These are phyloP conservation scores for Reticulitermes lucifugus DNA, from an alignment of 2,888 invertebrate species.

Conservation along the genomic window DNA sequence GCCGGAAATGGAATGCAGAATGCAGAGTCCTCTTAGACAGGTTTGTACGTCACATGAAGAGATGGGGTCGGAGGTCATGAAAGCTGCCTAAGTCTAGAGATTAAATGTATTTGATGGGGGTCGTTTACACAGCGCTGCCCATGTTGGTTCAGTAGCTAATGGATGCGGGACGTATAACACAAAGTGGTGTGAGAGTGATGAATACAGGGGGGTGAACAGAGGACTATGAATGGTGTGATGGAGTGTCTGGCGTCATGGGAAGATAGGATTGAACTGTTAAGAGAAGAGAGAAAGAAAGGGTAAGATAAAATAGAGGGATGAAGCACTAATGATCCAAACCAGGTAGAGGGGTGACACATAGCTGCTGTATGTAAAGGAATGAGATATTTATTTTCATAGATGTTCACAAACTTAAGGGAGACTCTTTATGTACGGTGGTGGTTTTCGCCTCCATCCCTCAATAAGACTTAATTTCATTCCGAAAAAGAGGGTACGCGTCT, in stretches of 20 bases:
- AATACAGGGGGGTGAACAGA: background rate
- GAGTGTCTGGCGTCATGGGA: conserved; percentile 4
- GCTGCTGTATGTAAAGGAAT: background rate
- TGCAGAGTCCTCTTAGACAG: background rate
- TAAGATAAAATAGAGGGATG: background rate
- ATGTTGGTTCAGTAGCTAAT: background rate
- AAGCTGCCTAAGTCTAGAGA: conserved; percentile 35
- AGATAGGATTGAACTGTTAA: conserved; percentile 13
- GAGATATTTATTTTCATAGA: background rate
- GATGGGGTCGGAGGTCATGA: background rate
- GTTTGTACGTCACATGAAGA: background rate
- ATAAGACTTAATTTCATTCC: background rate
- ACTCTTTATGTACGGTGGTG: too few species aligned
- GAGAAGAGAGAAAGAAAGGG: background rate
- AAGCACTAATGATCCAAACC: background rate
- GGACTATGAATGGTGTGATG: conserved; percentile 16
- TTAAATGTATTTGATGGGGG: conserved; percentile 36
- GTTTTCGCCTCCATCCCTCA: background rate
- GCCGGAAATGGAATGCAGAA: conserved; percentile 31
- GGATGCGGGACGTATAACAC: conserved; percentile 19
- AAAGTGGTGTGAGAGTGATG: conserved; percentile 24
- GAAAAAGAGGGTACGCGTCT: background rate
- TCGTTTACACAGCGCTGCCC: conserved; percentile 28
- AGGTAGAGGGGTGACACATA: conserved; percentile 1
- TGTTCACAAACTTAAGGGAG: background rate